Evolutionary conservation across 2,888 invertebrate genomes (phyloP).

Genomic region (Pyrochroa serraticornis): DNA sequence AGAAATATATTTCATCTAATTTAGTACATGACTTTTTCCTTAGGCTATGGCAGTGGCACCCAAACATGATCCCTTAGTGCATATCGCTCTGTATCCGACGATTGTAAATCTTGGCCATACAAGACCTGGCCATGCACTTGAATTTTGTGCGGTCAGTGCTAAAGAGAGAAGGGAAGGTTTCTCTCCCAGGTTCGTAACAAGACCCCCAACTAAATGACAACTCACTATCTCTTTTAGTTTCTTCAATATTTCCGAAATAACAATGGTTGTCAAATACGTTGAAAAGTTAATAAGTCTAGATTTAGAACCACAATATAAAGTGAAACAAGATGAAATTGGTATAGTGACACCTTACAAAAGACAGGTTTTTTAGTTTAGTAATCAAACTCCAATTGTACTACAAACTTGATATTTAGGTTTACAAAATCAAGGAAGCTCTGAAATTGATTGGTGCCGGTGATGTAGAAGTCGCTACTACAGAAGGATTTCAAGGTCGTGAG

Average conservation of each 20-base stretch:
- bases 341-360: constrained; percentile 66
- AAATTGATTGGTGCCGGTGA: constrained; percentile 49
- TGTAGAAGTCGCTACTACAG: constrained; percentile 80
- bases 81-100: background rate
- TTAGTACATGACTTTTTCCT: too few species aligned
- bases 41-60: too few species aligned
- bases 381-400: constrained; percentile 20
- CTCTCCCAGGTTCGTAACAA: constrained; percentile 58
- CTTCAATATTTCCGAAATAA: constrained; percentile 66
- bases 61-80: background rate
- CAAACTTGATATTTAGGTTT: constrained; percentile 38
- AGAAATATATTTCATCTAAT: too few species aligned
- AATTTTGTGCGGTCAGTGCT: constrained; percentile 67
- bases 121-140: constrained; percentile 55
- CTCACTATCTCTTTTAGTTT: constrained; percentile 55
- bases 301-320: constrained; percentile 47
- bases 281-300: constrained; percentile 58
- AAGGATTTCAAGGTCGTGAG: constrained; percentile 88
- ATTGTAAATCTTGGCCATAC: constrained; percentile 2
- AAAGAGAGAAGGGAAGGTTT: constrained; percentile 61
- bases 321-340: constrained; percentile 62
- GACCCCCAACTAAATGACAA: constrained; percentile 30
- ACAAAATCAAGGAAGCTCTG: constrained; percentile 60
- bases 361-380: constrained; percentile 46
- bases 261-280: constrained; percentile 65